Base-by-base conservation (phyloP, 2,797 vertebrate genomes). In the Miichthys miiuy region DNA sequence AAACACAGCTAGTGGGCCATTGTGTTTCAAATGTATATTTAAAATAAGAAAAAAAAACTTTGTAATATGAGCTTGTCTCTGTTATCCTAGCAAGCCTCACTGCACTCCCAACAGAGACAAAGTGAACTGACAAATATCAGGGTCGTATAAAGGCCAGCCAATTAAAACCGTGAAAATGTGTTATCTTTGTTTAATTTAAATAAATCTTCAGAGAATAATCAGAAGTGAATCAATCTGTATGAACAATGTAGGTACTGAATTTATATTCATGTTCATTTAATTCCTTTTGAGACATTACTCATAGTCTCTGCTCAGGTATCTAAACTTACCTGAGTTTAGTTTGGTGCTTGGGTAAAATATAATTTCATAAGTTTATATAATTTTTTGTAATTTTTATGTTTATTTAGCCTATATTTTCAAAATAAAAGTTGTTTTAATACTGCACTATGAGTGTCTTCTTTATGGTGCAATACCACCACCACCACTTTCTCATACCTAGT, bases 401-500 rank as follows among this genome's bases (percentile, higher is more conserved):
- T 74, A 38, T 38, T 38, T 38, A 9, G 34, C 8, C 34, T 38
- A 38, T 9, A 38, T 38, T 44, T 44, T 44, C 42, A 44, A 44
- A 44, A 12, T 14, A 44, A 44, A 44, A 44, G 42, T 14, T 44
- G 34, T 38, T 38, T 38, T 38, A 38, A 38, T 38, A 38, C 8
- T 5, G 34, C 34, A 38, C 34, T 38, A 8, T 38, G 34, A 38
- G 34, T 38, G 34, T 44, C 13, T 14, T 44, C 14, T 13, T 44
- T 44, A 44, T 14, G 4, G 11, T 44, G 11, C 3, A 34, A 57
- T 27, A 14, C n/a, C 30, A 25, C 25, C 51, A 18, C 1, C 67
- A 16, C 6, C 20, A 16, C n/a, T 14, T 27, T 2, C 0, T 46
- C 85, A 2, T 93, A 97, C 97, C 96, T 68, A 97, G 85, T 9